These are phyloP conservation scores for Nycticebus coucang DNA, from an alignment of 2,113 vertebrate genomes.

Conservation along the genomic window DNA sequence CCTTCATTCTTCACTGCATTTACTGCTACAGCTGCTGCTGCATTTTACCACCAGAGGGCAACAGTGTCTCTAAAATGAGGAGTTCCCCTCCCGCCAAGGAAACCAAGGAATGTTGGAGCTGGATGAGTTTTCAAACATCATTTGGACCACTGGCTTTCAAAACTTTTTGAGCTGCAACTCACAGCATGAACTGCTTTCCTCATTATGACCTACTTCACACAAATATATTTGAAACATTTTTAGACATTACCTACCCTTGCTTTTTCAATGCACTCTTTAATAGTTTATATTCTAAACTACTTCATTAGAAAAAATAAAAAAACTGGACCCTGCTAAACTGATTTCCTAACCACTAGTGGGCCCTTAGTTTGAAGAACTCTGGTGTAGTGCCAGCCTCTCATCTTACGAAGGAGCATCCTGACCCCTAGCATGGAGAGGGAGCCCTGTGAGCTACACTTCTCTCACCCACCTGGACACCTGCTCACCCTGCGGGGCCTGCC, in stretches of 20 bases:
- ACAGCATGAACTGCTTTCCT: background rate
- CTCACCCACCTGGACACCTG: background rate
- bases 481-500: background rate
- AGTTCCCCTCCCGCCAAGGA: background rate
- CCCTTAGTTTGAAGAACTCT: background rate
- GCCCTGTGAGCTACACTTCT: background rate
- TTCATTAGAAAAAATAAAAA: background rate
- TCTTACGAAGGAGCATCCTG: background rate
- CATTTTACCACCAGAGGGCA: conserved; percentile 63
- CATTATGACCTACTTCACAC: background rate
- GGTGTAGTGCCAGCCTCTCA: background rate
- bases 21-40: background rate
- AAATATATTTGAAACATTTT: background rate
- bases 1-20: background rate
- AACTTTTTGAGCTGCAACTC: background rate
- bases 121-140: background rate
- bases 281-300: background rate
- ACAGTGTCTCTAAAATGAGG: conserved; percentile 52
- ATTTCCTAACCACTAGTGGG: background rate
- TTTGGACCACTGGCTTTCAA: background rate
- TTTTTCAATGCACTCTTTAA: background rate
- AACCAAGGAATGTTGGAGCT: background rate
- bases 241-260: background rate
- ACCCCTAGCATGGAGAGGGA: background rate
- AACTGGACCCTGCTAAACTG: background rate